phyloP scores from a whole-genome alignment of 2,888 invertebrate species.

The Serrognathus titanus region DNA sequence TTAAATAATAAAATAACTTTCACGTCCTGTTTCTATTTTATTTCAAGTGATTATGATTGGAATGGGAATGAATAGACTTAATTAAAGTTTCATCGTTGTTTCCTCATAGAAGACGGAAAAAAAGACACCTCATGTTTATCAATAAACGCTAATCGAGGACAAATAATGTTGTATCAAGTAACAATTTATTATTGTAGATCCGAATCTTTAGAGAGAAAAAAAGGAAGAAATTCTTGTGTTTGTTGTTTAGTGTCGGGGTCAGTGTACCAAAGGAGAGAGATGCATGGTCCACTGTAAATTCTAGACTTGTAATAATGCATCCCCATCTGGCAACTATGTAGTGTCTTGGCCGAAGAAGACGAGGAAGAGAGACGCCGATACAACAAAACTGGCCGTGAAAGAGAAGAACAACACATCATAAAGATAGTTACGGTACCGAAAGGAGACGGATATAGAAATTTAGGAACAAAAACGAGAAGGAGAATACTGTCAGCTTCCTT shows the following conservation, averaged over 20 bases:
- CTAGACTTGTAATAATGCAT: constrained; percentile 32
- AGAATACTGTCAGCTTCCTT: constrained; percentile 41
- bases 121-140: neutral
- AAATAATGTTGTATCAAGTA: constrained; percentile 8
- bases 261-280: constrained; percentile 18
- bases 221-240: constrained; percentile 12
- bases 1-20: no score
- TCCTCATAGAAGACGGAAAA: neutral
- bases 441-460: constrained; percentile 12
- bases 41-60: no score
- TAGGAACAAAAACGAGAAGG: constrained; percentile 17
- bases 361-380: constrained; percentile 27
- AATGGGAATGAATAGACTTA: no score
- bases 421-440: constrained; percentile 27
- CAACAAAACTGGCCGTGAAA: constrained; percentile 30
- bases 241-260: constrained; percentile 17
- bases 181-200: constrained; percentile 5
- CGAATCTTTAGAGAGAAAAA: constrained; percentile 3
- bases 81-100: no score
- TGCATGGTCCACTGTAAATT: constrained; percentile 32
- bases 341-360: constrained; percentile 22
- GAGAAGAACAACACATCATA: constrained; percentile 35
- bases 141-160: neutral
- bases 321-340: constrained; percentile 30
- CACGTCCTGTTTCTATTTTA: no score